Evolutionary conservation across 2,888 invertebrate species (phyloP).

Genomic region (Cerastoderma edule): DNA sequence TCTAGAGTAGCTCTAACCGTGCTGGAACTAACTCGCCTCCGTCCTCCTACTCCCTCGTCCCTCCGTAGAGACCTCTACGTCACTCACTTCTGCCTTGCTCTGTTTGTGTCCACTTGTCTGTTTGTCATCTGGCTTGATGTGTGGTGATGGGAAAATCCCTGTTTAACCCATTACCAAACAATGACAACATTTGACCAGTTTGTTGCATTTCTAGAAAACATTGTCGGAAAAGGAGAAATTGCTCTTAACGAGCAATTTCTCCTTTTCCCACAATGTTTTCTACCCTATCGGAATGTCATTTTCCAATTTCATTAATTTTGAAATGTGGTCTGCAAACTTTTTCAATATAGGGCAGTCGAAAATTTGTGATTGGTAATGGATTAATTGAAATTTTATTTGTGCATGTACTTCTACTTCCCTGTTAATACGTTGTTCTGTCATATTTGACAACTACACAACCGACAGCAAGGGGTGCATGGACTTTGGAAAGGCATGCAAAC

Average conservation of each 20-base stretch:
- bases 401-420: too few species aligned
- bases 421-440: too few species aligned
- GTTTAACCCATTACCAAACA: not conserved
- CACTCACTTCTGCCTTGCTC: constrained; percentile 86
- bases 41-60: constrained; percentile 62
- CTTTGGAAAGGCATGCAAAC: too few species aligned
- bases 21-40: constrained; percentile 69
- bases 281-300: too few species aligned
- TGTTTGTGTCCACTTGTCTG: constrained; percentile 86
- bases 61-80: constrained; percentile 78
- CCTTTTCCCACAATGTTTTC: too few species aligned
- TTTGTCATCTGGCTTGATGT: constrained; percentile 23
- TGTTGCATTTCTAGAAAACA: not conserved
- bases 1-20: constrained; percentile 77
- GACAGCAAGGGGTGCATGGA: too few species aligned
- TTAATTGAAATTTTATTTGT: too few species aligned
- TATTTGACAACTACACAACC: too few species aligned
- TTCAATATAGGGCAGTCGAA: too few species aligned
- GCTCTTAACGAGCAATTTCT: not conserved
- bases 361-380: too few species aligned
- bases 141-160: constrained; percentile 21
- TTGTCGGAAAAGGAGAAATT: not conserved
- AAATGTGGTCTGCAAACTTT: too few species aligned
- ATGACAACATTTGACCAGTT: not conserved
- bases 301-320: too few species aligned